Evolutionary conservation across 64 coral and sea anemone genomes (phyloP).

Genomic region (Montipora sp.): DNA sequence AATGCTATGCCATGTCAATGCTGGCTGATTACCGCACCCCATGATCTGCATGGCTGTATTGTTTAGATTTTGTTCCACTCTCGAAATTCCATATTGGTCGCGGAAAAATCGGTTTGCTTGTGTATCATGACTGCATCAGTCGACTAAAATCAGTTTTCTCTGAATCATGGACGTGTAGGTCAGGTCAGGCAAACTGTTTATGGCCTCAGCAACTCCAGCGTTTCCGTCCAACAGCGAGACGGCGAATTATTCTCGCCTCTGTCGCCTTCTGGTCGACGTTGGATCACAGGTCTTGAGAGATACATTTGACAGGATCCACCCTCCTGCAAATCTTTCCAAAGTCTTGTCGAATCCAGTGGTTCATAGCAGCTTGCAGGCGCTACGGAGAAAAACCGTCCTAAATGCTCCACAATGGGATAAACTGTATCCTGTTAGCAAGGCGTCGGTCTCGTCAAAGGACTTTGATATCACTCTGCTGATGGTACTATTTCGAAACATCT

Average conservation of each 20-base stretch:
- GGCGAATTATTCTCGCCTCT: not conserved
- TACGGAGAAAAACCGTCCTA: not conserved
- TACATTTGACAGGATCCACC: not conserved
- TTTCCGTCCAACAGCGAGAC: conserved; percentile 13
- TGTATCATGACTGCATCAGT: no score
- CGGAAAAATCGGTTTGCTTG: no score
- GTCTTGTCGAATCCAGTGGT: not conserved
- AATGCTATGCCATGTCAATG: no score
- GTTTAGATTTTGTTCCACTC: no score
- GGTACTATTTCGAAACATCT: conserved; percentile 10
- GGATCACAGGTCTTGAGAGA: conserved; percentile 17
- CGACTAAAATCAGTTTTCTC: no score
- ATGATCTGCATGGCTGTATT: no score
- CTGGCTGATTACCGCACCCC: no score
- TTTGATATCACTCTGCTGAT: conserved; percentile 31
- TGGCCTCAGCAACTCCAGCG: conserved; percentile 13
- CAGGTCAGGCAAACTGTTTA: not conserved
- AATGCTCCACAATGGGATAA: conserved; percentile 1
- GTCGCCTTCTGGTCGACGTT: conserved; percentile 25
- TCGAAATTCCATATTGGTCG: no score
- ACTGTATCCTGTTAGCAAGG: not conserved
- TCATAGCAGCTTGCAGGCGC: not conserved
- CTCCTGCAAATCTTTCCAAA: not conserved
- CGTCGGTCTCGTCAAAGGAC: not conserved
- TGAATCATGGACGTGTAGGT: no score